These are phyloP conservation scores for Lacerta bilineata DNA, from an alignment of 2,797 vertebrate species.

Conservation along the genomic window DNA sequence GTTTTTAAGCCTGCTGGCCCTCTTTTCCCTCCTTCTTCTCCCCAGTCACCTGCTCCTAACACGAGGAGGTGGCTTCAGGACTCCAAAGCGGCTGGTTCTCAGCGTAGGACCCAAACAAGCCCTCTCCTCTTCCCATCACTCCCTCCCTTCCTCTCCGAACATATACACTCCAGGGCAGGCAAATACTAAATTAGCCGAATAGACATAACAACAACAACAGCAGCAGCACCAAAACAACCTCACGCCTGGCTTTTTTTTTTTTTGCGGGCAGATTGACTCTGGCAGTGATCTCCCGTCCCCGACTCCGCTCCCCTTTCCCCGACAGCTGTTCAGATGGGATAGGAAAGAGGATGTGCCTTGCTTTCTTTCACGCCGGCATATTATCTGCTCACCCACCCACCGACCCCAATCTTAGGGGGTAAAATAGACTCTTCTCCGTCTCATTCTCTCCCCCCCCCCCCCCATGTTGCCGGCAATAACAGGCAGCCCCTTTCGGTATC, in stretches of 20 bases:
- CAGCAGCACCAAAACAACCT: constrained; percentile 1
- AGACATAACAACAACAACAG: not conserved
- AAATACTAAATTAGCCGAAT: not conserved
- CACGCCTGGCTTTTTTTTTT: not conserved
- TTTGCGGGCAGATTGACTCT: not conserved
- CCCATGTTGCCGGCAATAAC: too few species aligned
- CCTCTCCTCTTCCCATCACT: not conserved
- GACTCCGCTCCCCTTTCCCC: not conserved
- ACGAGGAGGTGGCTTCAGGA: not conserved
- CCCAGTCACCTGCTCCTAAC: not conserved
- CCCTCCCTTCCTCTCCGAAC: too few species aligned
- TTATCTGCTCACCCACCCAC: not conserved
- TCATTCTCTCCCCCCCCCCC: not conserved
- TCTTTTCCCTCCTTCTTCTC: too few species aligned
- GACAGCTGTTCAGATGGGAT: constrained; percentile 2
- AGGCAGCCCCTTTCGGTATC: too few species aligned
- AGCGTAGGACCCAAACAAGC: not conserved
- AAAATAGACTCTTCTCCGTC: not conserved
- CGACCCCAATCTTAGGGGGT: not conserved
- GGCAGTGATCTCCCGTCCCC: not conserved
- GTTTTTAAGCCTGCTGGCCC: constrained; percentile 6
- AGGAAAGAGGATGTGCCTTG: not conserved
- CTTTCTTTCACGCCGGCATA: not conserved
- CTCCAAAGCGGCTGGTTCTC: too few species aligned
- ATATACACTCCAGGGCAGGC: not conserved